Base-by-base conservation (phyloP, 2,797 vertebrate genomes). In the Enteromius fasciolatus region DNA sequence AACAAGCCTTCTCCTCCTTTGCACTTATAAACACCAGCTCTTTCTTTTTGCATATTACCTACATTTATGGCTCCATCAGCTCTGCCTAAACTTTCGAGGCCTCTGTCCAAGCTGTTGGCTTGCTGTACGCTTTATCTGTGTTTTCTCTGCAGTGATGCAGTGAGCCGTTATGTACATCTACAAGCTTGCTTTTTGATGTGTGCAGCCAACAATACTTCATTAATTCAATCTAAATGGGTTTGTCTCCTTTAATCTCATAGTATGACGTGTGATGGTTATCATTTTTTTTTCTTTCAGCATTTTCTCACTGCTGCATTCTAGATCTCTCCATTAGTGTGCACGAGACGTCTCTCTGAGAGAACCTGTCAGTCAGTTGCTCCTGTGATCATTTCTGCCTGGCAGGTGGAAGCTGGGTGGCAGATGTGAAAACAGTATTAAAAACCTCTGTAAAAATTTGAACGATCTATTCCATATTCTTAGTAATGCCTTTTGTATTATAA, bases 1-100 rank as follows among this genome's bases (percentile, higher is more conserved):
- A 84, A 75, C 86, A 81, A 88, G 81, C 83, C 20, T 50, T 88
- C 86, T 63, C 61, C 18, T 25, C n/a, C 69, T 74, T n/a, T 25
- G 17, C 25, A 68, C 23, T 36, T 31, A 18, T 31, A 57, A 31
- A 28, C 33, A 6, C 79, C 41, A 31, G 2, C 39, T 33, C 12
- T 69, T 44, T 84, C 54, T 33, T 64, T 61, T 69, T 81, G 41
- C 44, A 50, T 7, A 44, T 57, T 61, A 83, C 66, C 61, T 75
- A 67, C 50, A 80, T 76, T 25, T 41, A 68, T 14, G 39, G 50
- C 64, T 69, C 44, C 52, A 41, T 18, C 20, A 33, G 36, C 57
- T 61, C 15, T 68, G 15, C 46, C 14, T 28, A 75, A 68, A 66
- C 57, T 46, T 78, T 46, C 15, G 46, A 57, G 59, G 33, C 48